phyloP scores from a whole-genome alignment of 2,113 vertebrate genomes.

The Gadus chalcogrammus region DNA sequence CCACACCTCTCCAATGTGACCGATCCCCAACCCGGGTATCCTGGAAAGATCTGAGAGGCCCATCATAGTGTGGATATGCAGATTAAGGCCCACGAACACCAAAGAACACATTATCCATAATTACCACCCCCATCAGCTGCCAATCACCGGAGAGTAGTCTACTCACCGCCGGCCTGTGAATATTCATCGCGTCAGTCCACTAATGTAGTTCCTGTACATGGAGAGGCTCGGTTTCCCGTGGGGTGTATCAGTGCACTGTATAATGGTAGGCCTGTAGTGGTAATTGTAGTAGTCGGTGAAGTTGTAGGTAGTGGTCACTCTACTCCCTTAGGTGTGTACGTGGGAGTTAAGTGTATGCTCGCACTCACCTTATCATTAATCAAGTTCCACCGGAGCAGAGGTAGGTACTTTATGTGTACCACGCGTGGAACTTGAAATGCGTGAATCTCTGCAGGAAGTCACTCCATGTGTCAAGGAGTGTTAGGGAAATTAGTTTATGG shows the following conservation, averaged over 20 bases:
- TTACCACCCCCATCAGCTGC: constrained; percentile 49
- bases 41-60: constrained; percentile 27
- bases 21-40: constrained; percentile 26
- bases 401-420: no score
- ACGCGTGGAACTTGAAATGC: no score
- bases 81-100: constrained; percentile 1
- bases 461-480: no score
- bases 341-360: no score
- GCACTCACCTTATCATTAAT: no score
- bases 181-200: constrained; percentile 22
- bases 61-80: constrained; percentile 25
- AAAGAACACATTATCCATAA: constrained; percentile 49
- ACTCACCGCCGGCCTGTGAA: constrained; percentile 12
- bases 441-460: no score
- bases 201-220: constrained; percentile 36
- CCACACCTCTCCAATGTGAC: background rate
- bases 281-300: constrained; percentile 30
- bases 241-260: constrained; percentile 22
- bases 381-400: no score
- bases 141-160: constrained; percentile 32
- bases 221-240: constrained; percentile 27
- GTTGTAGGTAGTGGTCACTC: constrained; percentile 12
- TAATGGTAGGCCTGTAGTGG: constrained; percentile 21
- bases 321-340: constrained; percentile 13
- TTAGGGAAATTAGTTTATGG: no score